phyloP scores from a whole-genome alignment of 2,113 vertebrate species.

The Oreamnos americanus region DNA sequence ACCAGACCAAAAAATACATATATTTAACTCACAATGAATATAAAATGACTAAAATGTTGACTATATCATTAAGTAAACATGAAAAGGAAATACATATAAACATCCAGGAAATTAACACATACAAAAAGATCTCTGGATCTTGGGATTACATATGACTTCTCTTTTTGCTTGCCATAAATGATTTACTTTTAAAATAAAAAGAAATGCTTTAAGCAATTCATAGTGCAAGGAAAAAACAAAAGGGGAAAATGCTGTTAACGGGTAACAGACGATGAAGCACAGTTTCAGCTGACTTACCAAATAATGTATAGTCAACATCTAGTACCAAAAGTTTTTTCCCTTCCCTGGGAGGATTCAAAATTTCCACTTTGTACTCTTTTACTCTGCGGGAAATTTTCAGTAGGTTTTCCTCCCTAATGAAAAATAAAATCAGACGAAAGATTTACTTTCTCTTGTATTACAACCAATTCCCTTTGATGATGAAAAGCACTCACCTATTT shows the following conservation, averaged over 20 bases:
- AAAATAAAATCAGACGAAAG: slow-evolving; percentile 63
- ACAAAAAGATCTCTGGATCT: background rate
- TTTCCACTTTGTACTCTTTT: slow-evolving; percentile 98
- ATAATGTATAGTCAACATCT: slow-evolving; percentile 98
- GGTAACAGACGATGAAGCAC: background rate
- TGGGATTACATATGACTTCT: background rate
- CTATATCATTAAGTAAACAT: background rate
- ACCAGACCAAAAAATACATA: background rate
- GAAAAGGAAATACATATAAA: slow-evolving; percentile 1
- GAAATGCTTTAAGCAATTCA: slow-evolving; percentile 42
- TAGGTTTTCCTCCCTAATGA: slow-evolving; percentile 94
- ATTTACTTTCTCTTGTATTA: background rate
- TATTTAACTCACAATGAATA: background rate
- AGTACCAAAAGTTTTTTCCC: slow-evolving; percentile 96
- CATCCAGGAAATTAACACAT: slow-evolving; percentile 1
- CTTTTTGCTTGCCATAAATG: background rate
- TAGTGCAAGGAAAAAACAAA: background rate
- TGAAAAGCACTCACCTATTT: slow-evolving; percentile 87
- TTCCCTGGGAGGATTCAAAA: slow-evolving; percentile 94
- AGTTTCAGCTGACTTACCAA: slow-evolving; percentile 86
- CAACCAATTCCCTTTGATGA: background rate
- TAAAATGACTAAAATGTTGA: background rate
- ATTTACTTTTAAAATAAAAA: slow-evolving; percentile 19
- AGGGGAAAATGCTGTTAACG: background rate
- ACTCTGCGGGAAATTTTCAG: slow-evolving; percentile 96